A percentile compares a stretch with the other conserved stretches of the same genome.
These are phyloP conservation scores for Isurus oxyrinchus DNA, from an alignment of 2,113 vertebrate species.

Conservation along the genomic window DNA sequence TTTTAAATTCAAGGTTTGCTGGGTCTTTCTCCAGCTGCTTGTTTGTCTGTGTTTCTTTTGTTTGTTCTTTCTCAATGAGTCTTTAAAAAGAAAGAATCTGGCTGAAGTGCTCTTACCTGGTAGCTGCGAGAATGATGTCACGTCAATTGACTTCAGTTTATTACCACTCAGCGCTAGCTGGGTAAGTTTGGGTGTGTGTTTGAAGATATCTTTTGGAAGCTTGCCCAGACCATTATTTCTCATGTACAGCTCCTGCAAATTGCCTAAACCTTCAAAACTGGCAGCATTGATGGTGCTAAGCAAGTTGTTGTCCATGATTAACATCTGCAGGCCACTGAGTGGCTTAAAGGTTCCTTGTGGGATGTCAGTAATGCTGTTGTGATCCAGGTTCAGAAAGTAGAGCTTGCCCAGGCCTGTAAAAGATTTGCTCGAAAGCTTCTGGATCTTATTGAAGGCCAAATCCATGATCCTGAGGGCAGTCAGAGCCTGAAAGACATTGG, in stretches of 20 bases:
- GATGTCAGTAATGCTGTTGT: constrained; percentile 57
- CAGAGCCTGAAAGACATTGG: constrained; percentile 58
- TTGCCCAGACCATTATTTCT: constrained; percentile 58
- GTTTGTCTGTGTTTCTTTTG: too few species aligned
- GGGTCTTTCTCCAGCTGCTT: not conserved
- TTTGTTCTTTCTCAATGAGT: not conserved
- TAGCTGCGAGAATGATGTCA: constrained; percentile 51
- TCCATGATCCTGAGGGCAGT: constrained; percentile 61
- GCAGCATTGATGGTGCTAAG: constrained; percentile 48
- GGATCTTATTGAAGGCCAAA: constrained; percentile 59
- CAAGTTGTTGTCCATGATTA: constrained; percentile 64
- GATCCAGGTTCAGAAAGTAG: constrained; percentile 64
- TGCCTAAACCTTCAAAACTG: constrained; percentile 52
- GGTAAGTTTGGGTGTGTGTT: constrained; percentile 53
- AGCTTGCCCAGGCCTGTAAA: constrained; percentile 59
- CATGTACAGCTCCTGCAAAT: constrained; percentile 60
- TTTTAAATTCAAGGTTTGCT: not conserved
- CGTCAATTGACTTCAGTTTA: constrained; percentile 56
- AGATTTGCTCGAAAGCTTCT: constrained; percentile 55
- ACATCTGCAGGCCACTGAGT: constrained; percentile 54
- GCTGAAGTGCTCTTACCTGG: constrained; percentile 49
- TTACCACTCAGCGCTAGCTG: constrained; percentile 63
- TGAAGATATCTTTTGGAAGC: constrained; percentile 54
- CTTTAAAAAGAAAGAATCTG: not conserved
- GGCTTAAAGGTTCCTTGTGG: constrained; percentile 50